A percentile compares a stretch with the other conserved stretches of the same genome.
Evolutionary conservation across 2,797 vertebrate genomes (phyloP).

Genomic region (Micrastur ruficollis): DNA sequence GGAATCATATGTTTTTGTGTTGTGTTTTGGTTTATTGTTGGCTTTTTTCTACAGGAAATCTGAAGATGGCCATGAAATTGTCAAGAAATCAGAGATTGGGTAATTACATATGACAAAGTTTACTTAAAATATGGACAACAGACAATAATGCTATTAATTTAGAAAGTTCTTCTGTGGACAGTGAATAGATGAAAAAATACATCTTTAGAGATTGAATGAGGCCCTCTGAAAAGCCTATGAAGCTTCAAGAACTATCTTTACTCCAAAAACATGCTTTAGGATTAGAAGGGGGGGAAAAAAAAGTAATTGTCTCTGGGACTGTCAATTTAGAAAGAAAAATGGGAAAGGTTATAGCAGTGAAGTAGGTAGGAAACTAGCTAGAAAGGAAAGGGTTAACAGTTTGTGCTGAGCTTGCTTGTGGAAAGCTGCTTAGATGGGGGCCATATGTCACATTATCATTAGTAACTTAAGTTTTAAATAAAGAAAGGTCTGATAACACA

Average conservation of each 20-base stretch:
- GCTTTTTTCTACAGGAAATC: not conserved
- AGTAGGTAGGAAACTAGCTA: not conserved
- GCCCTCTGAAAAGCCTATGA: not conserved
- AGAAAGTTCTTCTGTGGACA: not conserved
- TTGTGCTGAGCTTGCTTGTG: not conserved
- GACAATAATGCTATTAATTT: not conserved
- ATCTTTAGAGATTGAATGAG: not conserved
- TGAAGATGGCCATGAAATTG: not conserved
- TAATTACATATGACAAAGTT: not conserved
- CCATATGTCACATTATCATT: not conserved
- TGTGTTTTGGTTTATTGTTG: not conserved
- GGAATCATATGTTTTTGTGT: not conserved
- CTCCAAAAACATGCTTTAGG: not conserved
- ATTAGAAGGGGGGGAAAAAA: not conserved
- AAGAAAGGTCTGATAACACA: not conserved
- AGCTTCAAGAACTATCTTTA: not conserved
- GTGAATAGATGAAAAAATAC: not conserved
- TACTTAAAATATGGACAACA: not conserved
- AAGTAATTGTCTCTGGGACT: not conserved
- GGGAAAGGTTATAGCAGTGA: not conserved
- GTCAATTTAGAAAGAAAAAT: not conserved
- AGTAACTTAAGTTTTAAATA: not conserved
- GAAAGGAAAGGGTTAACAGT: not conserved
- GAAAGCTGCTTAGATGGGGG: not conserved
- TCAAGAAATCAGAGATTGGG: not conserved